Evolutionary conservation across 2,797 vertebrate genomes (phyloP).

Genomic region (Anolis apletophallus): DNA sequence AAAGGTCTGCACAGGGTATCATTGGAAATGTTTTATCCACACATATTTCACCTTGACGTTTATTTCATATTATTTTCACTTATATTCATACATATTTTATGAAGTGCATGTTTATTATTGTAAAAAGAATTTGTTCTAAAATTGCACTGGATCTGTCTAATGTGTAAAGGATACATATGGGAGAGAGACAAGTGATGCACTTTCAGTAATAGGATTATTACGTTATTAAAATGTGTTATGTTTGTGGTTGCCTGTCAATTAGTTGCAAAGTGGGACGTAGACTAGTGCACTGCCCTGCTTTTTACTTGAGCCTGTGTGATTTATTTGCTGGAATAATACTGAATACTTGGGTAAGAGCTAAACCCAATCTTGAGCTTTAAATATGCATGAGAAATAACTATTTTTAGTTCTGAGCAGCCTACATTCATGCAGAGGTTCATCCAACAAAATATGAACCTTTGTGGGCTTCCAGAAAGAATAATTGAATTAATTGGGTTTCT

Average conservation of each 20-base stretch:
- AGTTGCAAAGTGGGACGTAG: not conserved
- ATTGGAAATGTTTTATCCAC: slow-evolving; percentile 13
- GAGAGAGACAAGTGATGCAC: slow-evolving; percentile 7
- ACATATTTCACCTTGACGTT: not conserved
- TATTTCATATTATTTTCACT: slow-evolving; percentile 28
- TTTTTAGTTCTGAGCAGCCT: not conserved
- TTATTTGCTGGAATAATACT: not conserved
- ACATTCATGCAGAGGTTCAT: not conserved
- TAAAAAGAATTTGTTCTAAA: slow-evolving; percentile 34
- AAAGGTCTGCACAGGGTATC: slow-evolving; percentile 22
- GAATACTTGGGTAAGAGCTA: not conserved
- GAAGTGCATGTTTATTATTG: slow-evolving; percentile 18
- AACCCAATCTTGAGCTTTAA: not conserved
- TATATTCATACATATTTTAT: slow-evolving; percentile 27
- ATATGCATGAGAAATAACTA: slow-evolving; percentile 15
- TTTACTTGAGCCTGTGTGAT: not conserved
- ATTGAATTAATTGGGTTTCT: not conserved
- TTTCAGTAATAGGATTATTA: not conserved
- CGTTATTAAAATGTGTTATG: not conserved
- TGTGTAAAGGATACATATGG: slow-evolving; percentile 30
- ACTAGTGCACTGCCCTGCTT: not conserved
- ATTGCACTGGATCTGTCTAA: slow-evolving; percentile 38
- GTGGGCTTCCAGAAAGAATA: not conserved
- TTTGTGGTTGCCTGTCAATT: not conserved
- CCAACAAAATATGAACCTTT: slow-evolving; percentile 24